Evolutionary conservation across 2,888 invertebrate genomes (phyloP).

Genomic region (Andrena minutula): DNA sequence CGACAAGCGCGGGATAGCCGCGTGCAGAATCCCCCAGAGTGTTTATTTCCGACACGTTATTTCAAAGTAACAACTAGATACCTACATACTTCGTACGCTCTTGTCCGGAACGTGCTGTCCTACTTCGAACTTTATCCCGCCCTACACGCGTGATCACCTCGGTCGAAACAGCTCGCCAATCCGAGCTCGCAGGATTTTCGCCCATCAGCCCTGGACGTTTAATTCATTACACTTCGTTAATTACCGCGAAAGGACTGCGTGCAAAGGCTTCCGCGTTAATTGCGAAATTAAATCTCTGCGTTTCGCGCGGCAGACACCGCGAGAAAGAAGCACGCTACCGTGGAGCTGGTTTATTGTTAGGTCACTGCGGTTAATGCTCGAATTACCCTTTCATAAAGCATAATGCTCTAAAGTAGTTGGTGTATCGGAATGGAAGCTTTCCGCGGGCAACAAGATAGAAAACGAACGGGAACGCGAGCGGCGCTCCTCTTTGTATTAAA

Average conservation of each 20-base stretch:
- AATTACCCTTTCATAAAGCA: slow-evolving; percentile 17
- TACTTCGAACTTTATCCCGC: slow-evolving; percentile 4
- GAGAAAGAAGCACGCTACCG: background rate
- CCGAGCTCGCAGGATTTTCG: slow-evolving; percentile 3
- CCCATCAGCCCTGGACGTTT: background rate
- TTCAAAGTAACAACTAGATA: background rate
- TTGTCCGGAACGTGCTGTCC: slow-evolving; percentile 26
- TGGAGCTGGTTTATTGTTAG: background rate
- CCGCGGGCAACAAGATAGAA: too few relatives aligned
- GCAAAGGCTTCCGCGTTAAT: slow-evolving; percentile 9
- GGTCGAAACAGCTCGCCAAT: background rate
- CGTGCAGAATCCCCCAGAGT: background rate
- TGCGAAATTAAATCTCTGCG: background rate
- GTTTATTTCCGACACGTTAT: slow-evolving; percentile 6
- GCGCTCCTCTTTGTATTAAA: background rate
- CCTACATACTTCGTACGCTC: background rate
- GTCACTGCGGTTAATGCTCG: slow-evolving; percentile 1
- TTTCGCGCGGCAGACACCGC: background rate
- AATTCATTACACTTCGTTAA: slow-evolving; percentile 15
- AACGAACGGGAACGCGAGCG: slow-evolving; percentile 8
- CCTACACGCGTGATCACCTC: background rate
- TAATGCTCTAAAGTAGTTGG: slow-evolving; percentile 2
- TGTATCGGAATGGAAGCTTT: too few relatives aligned
- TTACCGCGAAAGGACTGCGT: background rate
- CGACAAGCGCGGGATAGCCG: background rate